phyloP scores from a whole-genome alignment of 2,797 vertebrate genomes.

The Huso huso region DNA sequence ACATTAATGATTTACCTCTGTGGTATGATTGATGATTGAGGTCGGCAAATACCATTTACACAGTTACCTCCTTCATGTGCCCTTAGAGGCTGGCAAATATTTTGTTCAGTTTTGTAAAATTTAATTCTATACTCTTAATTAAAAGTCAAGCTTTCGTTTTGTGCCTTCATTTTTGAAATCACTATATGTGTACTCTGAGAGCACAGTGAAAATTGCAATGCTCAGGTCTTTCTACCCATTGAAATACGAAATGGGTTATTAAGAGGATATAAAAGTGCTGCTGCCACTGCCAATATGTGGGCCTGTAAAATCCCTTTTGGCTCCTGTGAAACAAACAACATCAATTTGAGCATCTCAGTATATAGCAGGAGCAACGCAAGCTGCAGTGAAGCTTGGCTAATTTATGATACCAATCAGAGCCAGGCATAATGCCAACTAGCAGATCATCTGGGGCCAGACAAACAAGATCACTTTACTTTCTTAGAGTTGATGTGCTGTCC shows the following conservation, averaged over 20 bases:
- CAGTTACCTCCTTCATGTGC: not conserved
- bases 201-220: not conserved
- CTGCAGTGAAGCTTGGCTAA: not conserved
- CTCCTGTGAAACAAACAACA: not conserved
- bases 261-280: not conserved
- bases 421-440: slow-evolving; percentile 2
- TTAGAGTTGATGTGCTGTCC: too few relatives aligned
- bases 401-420: slow-evolving; percentile 1
- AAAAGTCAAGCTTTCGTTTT: too few relatives aligned
- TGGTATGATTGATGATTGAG: slow-evolving; percentile 4
- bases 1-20: not conserved
- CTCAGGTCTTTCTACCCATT: slow-evolving; percentile 4
- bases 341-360: not conserved
- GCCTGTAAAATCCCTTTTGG: not conserved
- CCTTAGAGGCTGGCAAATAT: not conserved
- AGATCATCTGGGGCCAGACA: not conserved
- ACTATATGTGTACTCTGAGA: too few relatives aligned
- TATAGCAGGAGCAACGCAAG: not conserved
- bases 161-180: too few relatives aligned
- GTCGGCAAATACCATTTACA: slow-evolving; percentile 2
- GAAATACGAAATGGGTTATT: not conserved
- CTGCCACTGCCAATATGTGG: not conserved
- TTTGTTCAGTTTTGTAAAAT: too few relatives aligned
- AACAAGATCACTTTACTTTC: too few relatives aligned
- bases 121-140: too few relatives aligned